These are phyloP conservation scores for Ctenopoma kingsleyae DNA, from an alignment of 2,797 vertebrate species.

Conservation along the genomic window DNA sequence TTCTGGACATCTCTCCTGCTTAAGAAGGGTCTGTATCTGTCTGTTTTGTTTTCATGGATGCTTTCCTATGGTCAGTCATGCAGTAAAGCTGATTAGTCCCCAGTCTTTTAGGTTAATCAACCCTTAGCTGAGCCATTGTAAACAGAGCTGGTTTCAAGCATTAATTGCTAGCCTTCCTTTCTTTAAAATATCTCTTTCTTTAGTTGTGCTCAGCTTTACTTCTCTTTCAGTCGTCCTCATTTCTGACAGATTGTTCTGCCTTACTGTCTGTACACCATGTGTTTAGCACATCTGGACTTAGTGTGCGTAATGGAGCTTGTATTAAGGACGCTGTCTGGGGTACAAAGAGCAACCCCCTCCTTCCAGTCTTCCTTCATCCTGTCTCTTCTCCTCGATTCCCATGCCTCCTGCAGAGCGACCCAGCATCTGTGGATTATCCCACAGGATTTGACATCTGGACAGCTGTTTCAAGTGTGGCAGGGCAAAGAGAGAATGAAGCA, in stretches of 20 bases:
- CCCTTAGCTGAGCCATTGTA: constrained; percentile 47
- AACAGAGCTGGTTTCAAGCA: constrained; percentile 62
- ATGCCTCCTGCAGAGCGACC: constrained; percentile 29
- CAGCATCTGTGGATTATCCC: constrained; percentile 61
- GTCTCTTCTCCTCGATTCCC: constrained; percentile 28
- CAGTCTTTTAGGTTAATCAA: constrained; percentile 64
- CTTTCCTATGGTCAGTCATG: constrained; percentile 52
- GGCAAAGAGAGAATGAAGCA: not conserved
- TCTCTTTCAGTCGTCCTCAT: constrained; percentile 38
- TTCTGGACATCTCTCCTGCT: constrained; percentile 37
- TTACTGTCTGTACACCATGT: constrained; percentile 48
- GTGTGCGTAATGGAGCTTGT: constrained; percentile 45
- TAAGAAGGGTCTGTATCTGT: constrained; percentile 27
- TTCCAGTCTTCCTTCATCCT: constrained; percentile 31
- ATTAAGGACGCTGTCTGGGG: constrained; percentile 61
- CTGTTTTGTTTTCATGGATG: constrained; percentile 28
- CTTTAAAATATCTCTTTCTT: constrained; percentile 27
- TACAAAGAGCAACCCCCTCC: constrained; percentile 21
- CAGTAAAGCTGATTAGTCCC: constrained; percentile 78
- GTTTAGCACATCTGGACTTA: constrained; percentile 57
- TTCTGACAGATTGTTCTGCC: constrained; percentile 53
- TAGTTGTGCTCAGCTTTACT: constrained; percentile 27
- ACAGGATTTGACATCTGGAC: constrained; percentile 61
- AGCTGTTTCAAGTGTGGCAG: constrained; percentile 42
- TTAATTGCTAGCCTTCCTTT: constrained; percentile 56